Conservation (phyloP, 2,113 vertebrate genomes). For the Rousettus leschenaultii region DNA sequence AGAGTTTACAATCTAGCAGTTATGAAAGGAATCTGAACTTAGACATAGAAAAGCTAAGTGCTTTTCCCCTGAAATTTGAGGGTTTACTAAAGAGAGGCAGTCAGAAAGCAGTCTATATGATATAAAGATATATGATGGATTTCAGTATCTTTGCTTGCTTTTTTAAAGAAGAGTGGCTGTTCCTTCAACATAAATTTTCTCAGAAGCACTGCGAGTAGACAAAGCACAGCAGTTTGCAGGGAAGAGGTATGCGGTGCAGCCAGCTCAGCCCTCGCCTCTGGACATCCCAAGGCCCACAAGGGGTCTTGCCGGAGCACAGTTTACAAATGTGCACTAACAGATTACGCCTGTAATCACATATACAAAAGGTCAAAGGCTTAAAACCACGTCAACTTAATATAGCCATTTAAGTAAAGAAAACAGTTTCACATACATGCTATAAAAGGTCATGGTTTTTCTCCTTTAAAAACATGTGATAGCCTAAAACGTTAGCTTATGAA, state of each 20-base stretch:
- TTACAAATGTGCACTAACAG: not conserved
- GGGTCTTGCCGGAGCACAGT: not conserved
- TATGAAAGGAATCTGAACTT: not conserved
- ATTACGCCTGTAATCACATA: not conserved
- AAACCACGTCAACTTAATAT: not conserved
- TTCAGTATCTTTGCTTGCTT: not conserved
- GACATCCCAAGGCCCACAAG: not conserved
- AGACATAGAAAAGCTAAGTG: not conserved
- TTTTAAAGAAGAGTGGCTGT: not conserved
- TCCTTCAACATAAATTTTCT: not conserved
- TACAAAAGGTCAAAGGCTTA: conserved; percentile 34
- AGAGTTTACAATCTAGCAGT: not conserved
- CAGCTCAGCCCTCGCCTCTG: not conserved
- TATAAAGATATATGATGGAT: not conserved
- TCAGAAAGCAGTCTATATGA: not conserved
- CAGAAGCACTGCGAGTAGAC: not conserved
- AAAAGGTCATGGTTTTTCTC: not conserved
- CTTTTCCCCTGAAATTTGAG: not conserved
- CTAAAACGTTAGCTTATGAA: not conserved
- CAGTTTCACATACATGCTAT: not conserved
- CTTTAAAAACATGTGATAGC: not conserved
- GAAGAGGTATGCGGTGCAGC: rapidly evolving
- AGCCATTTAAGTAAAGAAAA: conserved; percentile 17
- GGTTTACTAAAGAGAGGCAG: not conserved
- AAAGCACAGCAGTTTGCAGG: not conserved